phyloP scores from a whole-genome alignment of 2,797 vertebrate genomes.

The Muscicapa comitata region DNA sequence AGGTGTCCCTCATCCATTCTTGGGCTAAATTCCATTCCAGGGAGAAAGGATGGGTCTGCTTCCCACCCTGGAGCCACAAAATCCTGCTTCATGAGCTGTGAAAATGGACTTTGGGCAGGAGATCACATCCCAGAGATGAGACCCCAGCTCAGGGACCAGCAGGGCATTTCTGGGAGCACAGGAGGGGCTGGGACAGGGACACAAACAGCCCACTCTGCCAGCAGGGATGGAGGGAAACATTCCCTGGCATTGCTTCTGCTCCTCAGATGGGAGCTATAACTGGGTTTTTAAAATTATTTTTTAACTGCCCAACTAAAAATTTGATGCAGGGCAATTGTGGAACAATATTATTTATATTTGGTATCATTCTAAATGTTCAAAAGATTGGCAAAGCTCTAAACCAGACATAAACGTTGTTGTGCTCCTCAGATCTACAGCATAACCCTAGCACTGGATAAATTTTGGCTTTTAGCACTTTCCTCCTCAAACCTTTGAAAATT shows the following conservation, averaged over 20 bases:
- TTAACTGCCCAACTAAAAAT: background rate
- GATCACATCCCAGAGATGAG: background rate
- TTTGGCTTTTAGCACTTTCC: background rate
- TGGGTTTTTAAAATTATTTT: background rate
- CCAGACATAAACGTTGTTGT: background rate
- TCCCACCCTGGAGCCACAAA: background rate
- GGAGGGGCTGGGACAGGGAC: background rate
- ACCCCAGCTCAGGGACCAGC: background rate
- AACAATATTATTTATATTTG: background rate
- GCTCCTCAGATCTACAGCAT: background rate
- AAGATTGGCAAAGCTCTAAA: background rate
- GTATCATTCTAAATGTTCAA: background rate
- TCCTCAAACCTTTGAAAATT: background rate
- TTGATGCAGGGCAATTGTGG: background rate
- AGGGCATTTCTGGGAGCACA: background rate
- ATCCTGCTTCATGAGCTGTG: background rate
- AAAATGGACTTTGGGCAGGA: background rate
- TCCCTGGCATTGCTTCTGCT: background rate
- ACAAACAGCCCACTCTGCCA: background rate
- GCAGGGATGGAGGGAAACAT: background rate
- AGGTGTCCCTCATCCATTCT: background rate
- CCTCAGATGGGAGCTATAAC: background rate
- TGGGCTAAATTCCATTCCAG: background rate
- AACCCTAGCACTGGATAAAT: background rate
- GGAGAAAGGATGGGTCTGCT: background rate